These are phyloP conservation scores for Reinhardtius hippoglossoides DNA, from an alignment of 2,113 vertebrate species.

Conservation along the genomic window DNA sequence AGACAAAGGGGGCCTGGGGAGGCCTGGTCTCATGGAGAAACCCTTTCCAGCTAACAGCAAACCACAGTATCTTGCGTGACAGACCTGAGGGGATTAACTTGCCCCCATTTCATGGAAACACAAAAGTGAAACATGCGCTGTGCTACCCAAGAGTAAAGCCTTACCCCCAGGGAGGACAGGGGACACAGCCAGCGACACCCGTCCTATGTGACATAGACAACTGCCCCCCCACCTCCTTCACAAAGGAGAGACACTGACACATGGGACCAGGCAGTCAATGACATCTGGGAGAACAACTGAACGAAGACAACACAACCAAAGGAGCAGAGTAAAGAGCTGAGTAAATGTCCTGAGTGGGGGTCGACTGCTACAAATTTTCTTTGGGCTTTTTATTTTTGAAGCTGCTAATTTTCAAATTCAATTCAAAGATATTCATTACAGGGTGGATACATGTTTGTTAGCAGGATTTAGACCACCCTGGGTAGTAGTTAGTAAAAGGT, in stretches of 20 bases:
- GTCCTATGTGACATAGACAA: constrained; percentile 67
- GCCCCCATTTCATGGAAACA: constrained; percentile 75
- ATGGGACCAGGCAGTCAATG: constrained; percentile 39
- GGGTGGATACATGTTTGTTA: too few relatives aligned
- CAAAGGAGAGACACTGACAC: constrained; percentile 44
- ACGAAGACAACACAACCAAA: constrained; percentile 36
- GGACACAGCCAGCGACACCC: constrained; percentile 62
- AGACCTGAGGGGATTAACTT: constrained; percentile 80
- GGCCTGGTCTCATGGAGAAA: constrained; percentile 48
- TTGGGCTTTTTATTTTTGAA: background rate
- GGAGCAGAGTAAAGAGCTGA: constrained; percentile 20
- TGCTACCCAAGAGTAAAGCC: constrained; percentile 73
- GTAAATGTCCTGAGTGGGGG: constrained; percentile 39
- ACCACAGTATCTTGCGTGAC: constrained; percentile 74
- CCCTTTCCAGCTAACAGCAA: constrained; percentile 53
- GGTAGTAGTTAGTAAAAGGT: too few relatives aligned
- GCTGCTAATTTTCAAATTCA: background rate
- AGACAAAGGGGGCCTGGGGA: constrained; percentile 62
- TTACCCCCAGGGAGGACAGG: constrained; percentile 64
- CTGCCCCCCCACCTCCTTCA: constrained; percentile 24
- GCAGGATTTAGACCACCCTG: too few relatives aligned
- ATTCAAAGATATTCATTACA: background rate
- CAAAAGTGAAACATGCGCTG: constrained; percentile 80
- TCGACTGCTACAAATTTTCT: background rate
- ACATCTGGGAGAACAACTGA: constrained; percentile 37